Evolutionary conservation across 2,797 vertebrate genomes (phyloP), one percentile per base, ranked within the genome.

Genomic region (Bovichtus diacanthus): DNA sequence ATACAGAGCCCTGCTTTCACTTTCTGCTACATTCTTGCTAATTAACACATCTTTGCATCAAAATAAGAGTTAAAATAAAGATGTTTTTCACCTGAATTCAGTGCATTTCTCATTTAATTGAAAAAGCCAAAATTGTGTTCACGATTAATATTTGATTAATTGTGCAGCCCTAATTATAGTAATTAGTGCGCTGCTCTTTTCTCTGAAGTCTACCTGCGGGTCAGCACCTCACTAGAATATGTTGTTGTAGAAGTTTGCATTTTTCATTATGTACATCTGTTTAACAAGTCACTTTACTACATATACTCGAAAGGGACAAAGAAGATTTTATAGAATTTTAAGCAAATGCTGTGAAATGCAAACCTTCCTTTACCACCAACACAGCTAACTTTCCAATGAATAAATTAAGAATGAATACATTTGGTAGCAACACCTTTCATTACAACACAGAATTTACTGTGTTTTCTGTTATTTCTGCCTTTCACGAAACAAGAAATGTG

Each of bases 401-500:
- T 10, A 8, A n/a, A n/a, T n/a, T n/a, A n/a, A n/a, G 59, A 36
- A 62, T 60, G 31, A 31, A 58, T 10, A 8, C 25, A 58, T 50
- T 18, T 44, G 47, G 15, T 39, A 27, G 66, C 25, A 25, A 11
- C 6, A 67, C 19, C 51, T 58, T 70, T 38, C 29, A 63, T 73
- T 41, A 51, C 29, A 36, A 46, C 25, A 25, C 27, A 65, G 13
- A 41, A 25, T 47, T 50, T 29, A 56, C 7, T 27, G 54, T 65
- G 47, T 34, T 63, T 29, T 72, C 43, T 56, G 51, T 64, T 74
- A 74, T 74, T 80, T 64, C 49, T 56, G 38, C 25, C 47, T 25
- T 50, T 21, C 41, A 55, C 27, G n/a, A 78, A 77, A 70, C 46
- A 61, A 41, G 29, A 78, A 43, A 21, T 29, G 9, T 46, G 41